Conservation (phyloP, 2,113 vertebrate genomes). For the Hydrochoerus hydrochaeris region DNA sequence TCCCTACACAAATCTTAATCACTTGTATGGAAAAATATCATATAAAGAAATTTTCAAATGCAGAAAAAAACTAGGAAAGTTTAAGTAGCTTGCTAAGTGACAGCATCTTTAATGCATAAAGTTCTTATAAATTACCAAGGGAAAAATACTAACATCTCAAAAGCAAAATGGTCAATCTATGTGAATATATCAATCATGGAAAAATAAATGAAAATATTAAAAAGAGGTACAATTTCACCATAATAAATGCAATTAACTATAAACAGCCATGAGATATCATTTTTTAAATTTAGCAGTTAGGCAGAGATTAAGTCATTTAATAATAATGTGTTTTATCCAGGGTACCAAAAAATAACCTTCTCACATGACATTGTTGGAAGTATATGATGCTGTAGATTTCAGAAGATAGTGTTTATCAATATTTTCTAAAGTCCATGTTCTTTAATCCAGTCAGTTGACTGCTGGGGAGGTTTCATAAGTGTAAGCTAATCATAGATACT, state of each 20-base stretch:
- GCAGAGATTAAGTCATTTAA: background rate
- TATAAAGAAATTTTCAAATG: background rate
- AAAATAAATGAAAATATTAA: background rate
- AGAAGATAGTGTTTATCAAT: background rate
- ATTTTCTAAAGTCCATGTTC: background rate
- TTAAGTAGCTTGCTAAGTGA: background rate
- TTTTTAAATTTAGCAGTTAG: background rate
- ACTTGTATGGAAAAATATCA: background rate
- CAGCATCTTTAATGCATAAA: background rate
- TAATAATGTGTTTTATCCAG: background rate
- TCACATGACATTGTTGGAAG: background rate
- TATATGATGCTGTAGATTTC: background rate
- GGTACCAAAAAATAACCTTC: background rate
- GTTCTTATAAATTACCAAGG: background rate
- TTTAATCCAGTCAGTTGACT: background rate
- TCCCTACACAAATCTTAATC: conserved; percentile 9
- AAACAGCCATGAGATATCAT: background rate
- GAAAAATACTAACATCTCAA: background rate
- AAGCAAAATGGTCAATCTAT: background rate
- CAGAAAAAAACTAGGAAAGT: background rate
- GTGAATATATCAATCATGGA: background rate
- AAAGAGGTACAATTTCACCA: background rate
- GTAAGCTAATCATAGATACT: background rate
- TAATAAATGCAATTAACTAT: background rate
- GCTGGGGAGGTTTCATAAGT: background rate